Evolutionary conservation across 1,140 invertebrate species (phyloP), one percentile per base, ranked within the genome.

Genomic region (Pogonomyrmex californicus): DNA sequence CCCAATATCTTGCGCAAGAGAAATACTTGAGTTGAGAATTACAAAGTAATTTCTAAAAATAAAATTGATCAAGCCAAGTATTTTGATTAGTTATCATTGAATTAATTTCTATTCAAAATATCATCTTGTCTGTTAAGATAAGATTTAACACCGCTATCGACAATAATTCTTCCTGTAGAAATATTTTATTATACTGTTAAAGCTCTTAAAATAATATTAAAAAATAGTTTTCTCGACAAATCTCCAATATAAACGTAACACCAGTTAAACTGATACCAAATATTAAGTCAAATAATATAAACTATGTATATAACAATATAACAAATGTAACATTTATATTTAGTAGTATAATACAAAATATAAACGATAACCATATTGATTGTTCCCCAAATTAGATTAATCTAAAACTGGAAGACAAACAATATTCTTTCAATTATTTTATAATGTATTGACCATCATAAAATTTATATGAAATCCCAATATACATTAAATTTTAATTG

Each of bases 61-160:
- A 75, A 12, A 56, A 56, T 23, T 56, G 1, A 56, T 73, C 9
- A 56, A 75, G n/a, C 5, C 0, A 56, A 56, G 41, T 1, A 14
- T 36, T 71, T 38, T n/a, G 47, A 51, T 54, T 73, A 9, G 5
- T 73, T 38, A 23, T 75, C 36, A 6, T 4, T 65, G 51, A 56
- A 75, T 75, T 73, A 54, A 75, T 75, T 56, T 75, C n/a, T 10
- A 54, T 73, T 54, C 9, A 23, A 73, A 75, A 33, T 60, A 60
- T 30, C 9, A 56, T 56, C 12, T 49, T 10, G 10, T 56, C n/a
- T 75, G 1, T 56, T 75, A 41, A 75, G n/a, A 75, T 41, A 56
- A 56, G 9, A 23, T 5, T 23, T 54, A 56, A 54, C 36, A 73
- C 33, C 47, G 4, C 14, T 71, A 17, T 36, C 30, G 38, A 23